phyloP scores from a whole-genome alignment of 2,113 vertebrate genomes.

The Arenaria interpres region DNA sequence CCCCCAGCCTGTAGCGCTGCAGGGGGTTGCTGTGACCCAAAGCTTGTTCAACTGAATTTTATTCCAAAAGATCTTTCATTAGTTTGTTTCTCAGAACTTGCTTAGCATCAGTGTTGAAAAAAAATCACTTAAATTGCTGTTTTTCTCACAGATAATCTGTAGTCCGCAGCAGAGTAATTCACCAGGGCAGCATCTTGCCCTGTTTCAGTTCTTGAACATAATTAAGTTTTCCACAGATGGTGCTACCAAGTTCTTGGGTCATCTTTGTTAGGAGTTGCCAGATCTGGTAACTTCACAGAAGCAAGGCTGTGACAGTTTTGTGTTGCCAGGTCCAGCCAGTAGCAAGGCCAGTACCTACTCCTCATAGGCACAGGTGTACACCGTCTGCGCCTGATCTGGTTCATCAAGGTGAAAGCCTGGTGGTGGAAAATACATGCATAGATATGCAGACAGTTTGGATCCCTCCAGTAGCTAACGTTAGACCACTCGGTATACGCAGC shows the following conservation, averaged over 20 bases:
- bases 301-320: background rate
- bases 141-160: background rate
- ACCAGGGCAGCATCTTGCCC: background rate
- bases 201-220: background rate
- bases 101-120: background rate
- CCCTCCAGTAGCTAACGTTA: background rate
- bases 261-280: background rate
- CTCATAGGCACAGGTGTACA: background rate
- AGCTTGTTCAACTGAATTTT: background rate
- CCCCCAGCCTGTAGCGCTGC: too few relatives aligned
- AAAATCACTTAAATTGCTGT: background rate
- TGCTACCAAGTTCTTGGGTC: background rate
- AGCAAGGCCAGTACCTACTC: fast-evolving
- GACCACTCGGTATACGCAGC: background rate
- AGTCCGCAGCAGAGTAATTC: background rate
- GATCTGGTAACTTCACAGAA: background rate
- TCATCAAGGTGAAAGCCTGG: background rate
- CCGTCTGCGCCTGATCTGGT: background rate
- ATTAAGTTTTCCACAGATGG: background rate
- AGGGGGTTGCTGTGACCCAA: too few relatives aligned
- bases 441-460: background rate
- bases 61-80: background rate
- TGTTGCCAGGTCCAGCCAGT: background rate
- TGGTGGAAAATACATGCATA: background rate
- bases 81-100: background rate